Percentiles rank a stretch among this genome's conserved stretches.
phyloP scores from a whole-genome alignment of 1,140 invertebrate genomes.

The Brachionus calyciflorus region DNA sequence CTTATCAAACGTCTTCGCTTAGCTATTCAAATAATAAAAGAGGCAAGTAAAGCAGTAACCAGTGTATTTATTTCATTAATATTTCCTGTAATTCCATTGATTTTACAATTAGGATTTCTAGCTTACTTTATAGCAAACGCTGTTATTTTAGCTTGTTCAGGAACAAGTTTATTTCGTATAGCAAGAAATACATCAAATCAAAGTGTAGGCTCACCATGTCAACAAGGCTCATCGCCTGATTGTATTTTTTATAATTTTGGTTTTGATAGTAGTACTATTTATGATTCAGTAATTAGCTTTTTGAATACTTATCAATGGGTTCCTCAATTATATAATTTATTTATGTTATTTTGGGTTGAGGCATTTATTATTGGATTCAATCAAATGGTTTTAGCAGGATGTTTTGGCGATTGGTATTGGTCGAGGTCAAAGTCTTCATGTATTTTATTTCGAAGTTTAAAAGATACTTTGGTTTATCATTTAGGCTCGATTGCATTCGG shows the following conservation, averaged over 20 bases:
- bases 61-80: slow-evolving; percentile 78
- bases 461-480: slow-evolving; percentile 70
- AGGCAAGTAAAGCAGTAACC: slow-evolving; percentile 82
- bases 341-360: slow-evolving; percentile 82
- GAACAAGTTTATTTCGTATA: slow-evolving; percentile 51
- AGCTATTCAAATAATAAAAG: slow-evolving; percentile 79
- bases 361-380: slow-evolving; percentile 85
- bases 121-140: slow-evolving; percentile 71
- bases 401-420: slow-evolving; percentile 45
- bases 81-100: slow-evolving; percentile 85
- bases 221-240: neutral
- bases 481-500: slow-evolving; percentile 90
- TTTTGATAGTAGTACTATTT: slow-evolving; percentile 7
- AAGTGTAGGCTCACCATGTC: neutral
- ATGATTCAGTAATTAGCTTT: slow-evolving; percentile 34
- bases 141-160: slow-evolving; percentile 63
- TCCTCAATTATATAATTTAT: slow-evolving; percentile 71
- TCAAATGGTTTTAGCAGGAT: slow-evolving; percentile 76
- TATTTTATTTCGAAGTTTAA: slow-evolving; percentile 63
- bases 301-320: slow-evolving; percentile 22
- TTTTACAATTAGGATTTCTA: slow-evolving; percentile 73
- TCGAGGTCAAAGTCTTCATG: slow-evolving; percentile 66
- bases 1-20: slow-evolving; percentile 71
- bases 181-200: neutral
- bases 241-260: slow-evolving; percentile 36